Evolutionary conservation across 2,113 vertebrate genomes (phyloP).

Genomic region (Polyodon spathula): DNA sequence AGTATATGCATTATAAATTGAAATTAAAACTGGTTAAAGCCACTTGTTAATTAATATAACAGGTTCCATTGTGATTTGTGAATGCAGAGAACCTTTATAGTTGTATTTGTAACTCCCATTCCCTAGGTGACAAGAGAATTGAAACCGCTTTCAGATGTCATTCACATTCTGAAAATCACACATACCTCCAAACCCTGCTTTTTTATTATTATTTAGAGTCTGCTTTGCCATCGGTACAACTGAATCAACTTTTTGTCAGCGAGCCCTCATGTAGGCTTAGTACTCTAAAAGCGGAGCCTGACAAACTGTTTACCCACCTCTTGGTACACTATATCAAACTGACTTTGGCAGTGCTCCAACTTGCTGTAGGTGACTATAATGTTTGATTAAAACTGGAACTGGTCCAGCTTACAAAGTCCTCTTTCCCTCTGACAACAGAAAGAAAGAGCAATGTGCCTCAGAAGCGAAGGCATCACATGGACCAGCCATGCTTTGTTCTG

Average conservation of each 20-base stretch:
- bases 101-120: not conserved
- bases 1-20: no score
- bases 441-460: slow-evolving; percentile 41
- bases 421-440: slow-evolving; percentile 26
- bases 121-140: not conserved
- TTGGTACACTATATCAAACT: slow-evolving; percentile 45
- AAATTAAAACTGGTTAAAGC: no score
- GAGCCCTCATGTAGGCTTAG: slow-evolving; percentile 35
- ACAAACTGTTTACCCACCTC: slow-evolving; percentile 55
- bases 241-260: slow-evolving; percentile 38
- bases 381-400: slow-evolving; percentile 45
- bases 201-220: slow-evolving; percentile 31
- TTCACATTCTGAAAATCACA: not conserved
- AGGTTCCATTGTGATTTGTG: not conserved
- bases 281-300: slow-evolving; percentile 31
- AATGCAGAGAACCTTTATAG: not conserved
- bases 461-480: slow-evolving; percentile 48
- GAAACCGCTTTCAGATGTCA: not conserved
- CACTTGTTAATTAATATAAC: not conserved
- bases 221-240: slow-evolving; percentile 26
- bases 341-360: slow-evolving; percentile 40
- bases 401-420: slow-evolving; percentile 40
- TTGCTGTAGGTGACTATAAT: slow-evolving; percentile 38
- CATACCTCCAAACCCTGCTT: slow-evolving; percentile 18
- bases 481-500: slow-evolving; percentile 53